Evolutionary conservation across 2,113 vertebrate genomes (phyloP).

Genomic region (Eonycteris spelaea): DNA sequence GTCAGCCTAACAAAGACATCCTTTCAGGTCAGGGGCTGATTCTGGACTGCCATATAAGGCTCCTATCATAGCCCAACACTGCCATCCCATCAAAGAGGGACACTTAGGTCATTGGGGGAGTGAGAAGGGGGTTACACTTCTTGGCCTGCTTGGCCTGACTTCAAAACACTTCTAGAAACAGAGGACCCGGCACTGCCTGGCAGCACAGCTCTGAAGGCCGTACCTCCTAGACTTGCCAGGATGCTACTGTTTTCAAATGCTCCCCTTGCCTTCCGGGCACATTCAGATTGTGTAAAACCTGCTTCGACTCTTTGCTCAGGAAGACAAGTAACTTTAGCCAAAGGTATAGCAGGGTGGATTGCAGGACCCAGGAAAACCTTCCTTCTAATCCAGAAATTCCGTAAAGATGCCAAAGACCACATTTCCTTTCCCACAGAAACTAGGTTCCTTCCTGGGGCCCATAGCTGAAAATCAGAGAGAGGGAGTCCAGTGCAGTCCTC

Average conservation of each 20-base stretch:
- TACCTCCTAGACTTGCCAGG: neutral
- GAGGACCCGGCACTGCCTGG: neutral
- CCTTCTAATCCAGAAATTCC: neutral
- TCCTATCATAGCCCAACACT: neutral
- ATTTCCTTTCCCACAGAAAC: neutral
- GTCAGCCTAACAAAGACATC: neutral
- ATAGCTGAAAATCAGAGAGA: neutral
- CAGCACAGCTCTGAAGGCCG: neutral
- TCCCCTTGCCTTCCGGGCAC: neutral
- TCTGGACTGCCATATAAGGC: neutral
- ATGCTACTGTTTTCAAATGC: neutral
- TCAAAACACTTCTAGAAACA: conserved; percentile 18
- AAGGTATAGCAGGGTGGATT: neutral
- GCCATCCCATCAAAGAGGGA: neutral
- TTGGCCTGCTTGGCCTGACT: neutral
- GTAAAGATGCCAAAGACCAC: neutral
- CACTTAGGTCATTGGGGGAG: neutral
- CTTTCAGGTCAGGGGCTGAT: neutral
- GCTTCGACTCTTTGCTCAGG: neutral
- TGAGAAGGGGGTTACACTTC: neutral
- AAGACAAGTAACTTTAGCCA: neutral
- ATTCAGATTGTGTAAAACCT: neutral
- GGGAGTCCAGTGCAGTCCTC: neutral
- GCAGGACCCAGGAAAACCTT: neutral
- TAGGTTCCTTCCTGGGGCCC: neutral